phyloP scores from a whole-genome alignment of 2,888 invertebrate species.

The Aquatica leii region DNA sequence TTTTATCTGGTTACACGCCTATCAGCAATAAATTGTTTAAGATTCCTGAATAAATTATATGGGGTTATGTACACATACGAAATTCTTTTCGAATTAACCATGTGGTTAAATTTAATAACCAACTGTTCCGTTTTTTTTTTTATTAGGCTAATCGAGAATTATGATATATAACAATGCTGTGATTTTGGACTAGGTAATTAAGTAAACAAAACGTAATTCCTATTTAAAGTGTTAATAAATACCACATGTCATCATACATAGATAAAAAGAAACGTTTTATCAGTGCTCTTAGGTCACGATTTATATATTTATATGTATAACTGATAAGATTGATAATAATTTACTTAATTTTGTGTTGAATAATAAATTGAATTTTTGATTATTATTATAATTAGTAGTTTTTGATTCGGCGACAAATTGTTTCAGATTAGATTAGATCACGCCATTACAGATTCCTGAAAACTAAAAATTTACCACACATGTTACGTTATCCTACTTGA shows the following conservation, averaged over 20 bases:
- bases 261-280: constrained; percentile 4
- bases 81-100: constrained; percentile 10
- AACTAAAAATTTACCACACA: too few species aligned
- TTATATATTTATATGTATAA: neutral
- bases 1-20: constrained; percentile 7
- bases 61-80: constrained; percentile 2
- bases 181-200: constrained; percentile 1
- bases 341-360: too few species aligned
- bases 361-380: too few species aligned
- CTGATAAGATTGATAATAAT: neutral
- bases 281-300: constrained; percentile 2
- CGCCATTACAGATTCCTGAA: too few species aligned
- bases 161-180: neutral
- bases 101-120: constrained; percentile 14
- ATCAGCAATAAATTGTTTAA: constrained; percentile 11
- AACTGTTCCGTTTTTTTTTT: constrained; percentile 1
- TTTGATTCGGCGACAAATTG: too few species aligned
- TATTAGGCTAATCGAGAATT: constrained; percentile 6
- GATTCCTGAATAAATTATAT: constrained; percentile 12
- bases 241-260: too few species aligned
- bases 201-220: constrained; percentile 1
- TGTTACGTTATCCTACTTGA: too few species aligned
- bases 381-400: too few species aligned
- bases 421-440: too few species aligned
- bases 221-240: constrained; percentile 1